Evolutionary conservation across 2,888 invertebrate species (phyloP).

Genomic region (Agrochola lychnidis): DNA sequence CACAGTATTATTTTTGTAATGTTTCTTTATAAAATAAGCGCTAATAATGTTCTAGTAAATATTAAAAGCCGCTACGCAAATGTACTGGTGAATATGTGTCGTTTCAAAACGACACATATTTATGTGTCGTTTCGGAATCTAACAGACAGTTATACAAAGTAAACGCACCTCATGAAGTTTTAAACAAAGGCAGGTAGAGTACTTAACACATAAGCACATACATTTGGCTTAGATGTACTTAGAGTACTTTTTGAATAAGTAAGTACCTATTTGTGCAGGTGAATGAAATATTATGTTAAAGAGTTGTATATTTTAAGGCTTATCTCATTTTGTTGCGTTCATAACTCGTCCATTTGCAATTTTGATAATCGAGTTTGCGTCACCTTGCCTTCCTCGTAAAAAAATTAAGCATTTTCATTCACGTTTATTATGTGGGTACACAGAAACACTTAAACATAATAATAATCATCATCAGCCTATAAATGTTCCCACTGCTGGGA

Average conservation of each 20-base stretch:
- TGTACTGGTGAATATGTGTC: background rate
- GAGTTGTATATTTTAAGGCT: background rate
- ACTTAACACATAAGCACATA: conserved; percentile 35
- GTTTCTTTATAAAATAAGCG: no score
- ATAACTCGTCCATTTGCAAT: conserved; percentile 6
- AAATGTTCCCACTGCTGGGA: no score
- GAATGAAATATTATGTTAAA: conserved; percentile 32
- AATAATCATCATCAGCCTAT: no score
- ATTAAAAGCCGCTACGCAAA: background rate
- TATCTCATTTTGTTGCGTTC: background rate
- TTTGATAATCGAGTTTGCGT: background rate
- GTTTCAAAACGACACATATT: no score
- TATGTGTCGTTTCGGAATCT: background rate
- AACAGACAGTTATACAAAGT: background rate
- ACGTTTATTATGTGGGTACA: no score
- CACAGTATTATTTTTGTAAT: no score
- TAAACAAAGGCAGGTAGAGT: background rate
- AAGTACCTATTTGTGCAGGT: conserved; percentile 18
- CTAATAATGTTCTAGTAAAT: background rate
- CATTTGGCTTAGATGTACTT: conserved; percentile 47
- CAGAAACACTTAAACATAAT: no score
- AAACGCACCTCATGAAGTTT: conserved; percentile 19
- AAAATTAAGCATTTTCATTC: background rate
- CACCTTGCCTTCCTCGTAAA: background rate
- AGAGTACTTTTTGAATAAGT: conserved; percentile 33